Base-by-base conservation (phyloP, 1,140 invertebrate genomes). In the Eubasilissa regina region DNA sequence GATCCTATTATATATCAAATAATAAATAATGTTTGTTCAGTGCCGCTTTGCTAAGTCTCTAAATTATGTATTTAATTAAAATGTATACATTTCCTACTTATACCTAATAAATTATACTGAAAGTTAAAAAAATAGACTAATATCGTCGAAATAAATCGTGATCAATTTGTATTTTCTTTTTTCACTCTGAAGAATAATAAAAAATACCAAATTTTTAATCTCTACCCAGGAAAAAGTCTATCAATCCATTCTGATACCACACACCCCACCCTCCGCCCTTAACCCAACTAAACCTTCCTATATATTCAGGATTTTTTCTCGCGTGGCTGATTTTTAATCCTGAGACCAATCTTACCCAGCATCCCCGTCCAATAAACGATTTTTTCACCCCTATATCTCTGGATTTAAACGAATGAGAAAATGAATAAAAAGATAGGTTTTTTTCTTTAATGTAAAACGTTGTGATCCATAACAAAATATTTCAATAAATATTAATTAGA, bases 261-360 rank as follows among this genome's bases (percentile, higher is more conserved):
- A 70, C 66, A 8, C 47, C 66, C 70, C 70, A 9, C 21, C 51
- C 19, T 9, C 15, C 0, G 9, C 66, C 45, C 66, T 70, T 35
- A 73, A 15, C 48, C 70, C 70, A 73, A 47, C 62, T 55, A 55
- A 78, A 74, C 70, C 62, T 81, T 62, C 70, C 58, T 70, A 80
- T 81, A 78, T 72, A 78, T 81, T 78, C 76, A 53, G 76, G 72
- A 78, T 81, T 77, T 81, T 81, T 81, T 72, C 60, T 75, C 80
- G 80, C 80, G 73, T 78, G 80, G 76, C 68, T 78, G 80, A 81
- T 75, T 81, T 78, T 81, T 81, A 81, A 81, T 81, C 80, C 80
- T 66, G 72, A 73, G 70, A 70, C 76, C 80, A 73, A 81, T 81
- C 76, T 74, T 68, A 78, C 77, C 75, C 75, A 66, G 25, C 72